A percentile compares a stretch with the other conserved stretches of the same genome.
Evolutionary conservation across 2,888 invertebrate genomes (phyloP).

Genomic region (Atethmia centrago): DNA sequence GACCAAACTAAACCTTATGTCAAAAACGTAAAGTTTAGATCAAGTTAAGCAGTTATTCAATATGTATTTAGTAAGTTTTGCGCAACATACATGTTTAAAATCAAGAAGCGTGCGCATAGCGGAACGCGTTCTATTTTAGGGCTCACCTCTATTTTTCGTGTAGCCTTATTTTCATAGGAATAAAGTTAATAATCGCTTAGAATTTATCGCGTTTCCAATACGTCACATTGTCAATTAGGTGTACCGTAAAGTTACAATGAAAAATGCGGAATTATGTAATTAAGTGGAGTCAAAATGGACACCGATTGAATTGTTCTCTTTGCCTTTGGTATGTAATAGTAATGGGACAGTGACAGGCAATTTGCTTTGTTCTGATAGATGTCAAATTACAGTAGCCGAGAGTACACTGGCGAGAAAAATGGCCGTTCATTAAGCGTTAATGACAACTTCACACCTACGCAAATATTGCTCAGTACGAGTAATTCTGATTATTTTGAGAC

Average conservation of each 20-base stretch:
- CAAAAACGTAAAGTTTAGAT: constrained; percentile 45
- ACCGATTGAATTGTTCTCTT: constrained; percentile 55
- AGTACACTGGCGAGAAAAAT: constrained; percentile 23
- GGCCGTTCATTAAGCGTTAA: constrained; percentile 24
- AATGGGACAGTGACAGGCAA: constrained; percentile 57
- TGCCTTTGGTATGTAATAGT: constrained; percentile 52
- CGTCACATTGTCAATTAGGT: constrained; percentile 48
- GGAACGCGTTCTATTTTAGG: constrained; percentile 73
- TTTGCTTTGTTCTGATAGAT: constrained; percentile 49
- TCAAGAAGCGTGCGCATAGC: constrained; percentile 67
- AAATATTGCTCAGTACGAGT: constrained; percentile 16
- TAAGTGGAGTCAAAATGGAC: constrained; percentile 46
- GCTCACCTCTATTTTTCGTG: constrained; percentile 42
- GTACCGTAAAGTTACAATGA: constrained; percentile 50
- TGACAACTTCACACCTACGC: constrained; percentile 28
- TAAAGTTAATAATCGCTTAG: constrained; percentile 44
- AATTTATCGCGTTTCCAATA: constrained; percentile 19
- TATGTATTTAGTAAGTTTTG: constrained; percentile 69
- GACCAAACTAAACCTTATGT: constrained; percentile 45
- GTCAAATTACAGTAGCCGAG: constrained; percentile 44
- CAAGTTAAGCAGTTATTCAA: constrained; percentile 35
- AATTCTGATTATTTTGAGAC: neutral
- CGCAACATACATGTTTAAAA: constrained; percentile 72
- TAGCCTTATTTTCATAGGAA: constrained; percentile 27
- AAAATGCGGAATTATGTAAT: constrained; percentile 61